Evolutionary conservation across 2,888 invertebrate species (phyloP).

Genomic region (Cataglyphis cursor): DNA sequence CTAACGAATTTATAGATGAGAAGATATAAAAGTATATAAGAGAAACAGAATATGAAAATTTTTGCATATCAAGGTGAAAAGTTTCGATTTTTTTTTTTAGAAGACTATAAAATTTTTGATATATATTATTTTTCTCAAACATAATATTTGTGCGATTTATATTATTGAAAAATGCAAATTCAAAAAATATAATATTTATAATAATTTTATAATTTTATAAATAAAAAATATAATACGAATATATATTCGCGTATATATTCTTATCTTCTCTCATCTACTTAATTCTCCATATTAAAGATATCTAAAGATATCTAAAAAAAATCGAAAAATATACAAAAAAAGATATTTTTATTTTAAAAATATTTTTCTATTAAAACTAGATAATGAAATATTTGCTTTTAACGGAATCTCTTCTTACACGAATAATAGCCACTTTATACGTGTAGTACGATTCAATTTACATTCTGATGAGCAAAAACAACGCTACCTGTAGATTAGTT

Average conservation of each 20-base stretch:
- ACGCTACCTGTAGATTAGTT: conserved; percentile 15
- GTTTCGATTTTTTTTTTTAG: neutral
- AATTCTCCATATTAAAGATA: neutral
- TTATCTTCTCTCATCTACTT: neutral
- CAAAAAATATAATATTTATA: neutral
- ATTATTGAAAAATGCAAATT: neutral
- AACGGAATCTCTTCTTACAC: neutral
- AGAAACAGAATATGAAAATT: neutral
- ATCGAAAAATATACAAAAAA: neutral
- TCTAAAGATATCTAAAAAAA: neutral
- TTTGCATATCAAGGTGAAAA: neutral
- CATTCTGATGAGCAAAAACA: neutral
- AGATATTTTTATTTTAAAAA: neutral
- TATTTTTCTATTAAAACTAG: neutral
- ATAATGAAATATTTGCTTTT: neutral
- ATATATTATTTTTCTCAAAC: neutral
- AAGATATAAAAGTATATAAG: neutral
- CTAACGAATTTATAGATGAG: conserved; percentile 22
- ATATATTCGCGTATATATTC: neutral
- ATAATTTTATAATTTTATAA: neutral
- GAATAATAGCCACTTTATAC: neutral
- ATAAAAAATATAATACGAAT: neutral
- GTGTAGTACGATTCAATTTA: neutral
- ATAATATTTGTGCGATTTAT: neutral
- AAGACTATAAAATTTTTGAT: neutral